Evolutionary conservation across 1,140 invertebrate genomes (phyloP).

Genomic region (Orchestia grillus): DNA sequence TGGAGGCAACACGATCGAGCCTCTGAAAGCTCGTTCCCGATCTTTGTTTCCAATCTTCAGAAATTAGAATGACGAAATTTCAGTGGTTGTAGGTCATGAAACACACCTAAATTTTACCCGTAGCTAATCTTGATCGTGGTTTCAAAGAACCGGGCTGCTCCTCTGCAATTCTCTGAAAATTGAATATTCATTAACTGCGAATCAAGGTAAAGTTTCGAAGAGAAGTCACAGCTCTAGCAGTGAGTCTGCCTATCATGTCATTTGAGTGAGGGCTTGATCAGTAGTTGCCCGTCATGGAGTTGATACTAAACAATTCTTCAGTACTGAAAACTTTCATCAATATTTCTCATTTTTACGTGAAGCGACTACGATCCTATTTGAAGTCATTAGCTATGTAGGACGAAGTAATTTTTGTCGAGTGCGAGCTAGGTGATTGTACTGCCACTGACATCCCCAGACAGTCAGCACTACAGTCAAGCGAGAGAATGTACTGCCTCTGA

Average conservation of each 20-base stretch:
- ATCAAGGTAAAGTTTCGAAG: neutral
- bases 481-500: no score
- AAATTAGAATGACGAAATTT: neutral
- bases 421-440: no score
- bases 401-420: no score
- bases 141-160: neutral
- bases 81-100: neutral
- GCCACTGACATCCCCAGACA: no score
- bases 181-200: neutral
- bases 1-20: neutral
- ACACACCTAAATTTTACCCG: neutral
- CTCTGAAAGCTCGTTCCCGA: neutral
- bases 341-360: neutral
- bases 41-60: neutral
- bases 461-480: no score
- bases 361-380: neutral
- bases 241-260: neutral
- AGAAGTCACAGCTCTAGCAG: neutral
- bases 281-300: neutral
- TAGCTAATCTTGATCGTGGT: neutral
- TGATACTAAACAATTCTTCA: neutral
- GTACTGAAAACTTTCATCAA: neutral
- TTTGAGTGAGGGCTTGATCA: neutral
- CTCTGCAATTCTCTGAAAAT: no score
- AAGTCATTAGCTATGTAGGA: neutral